phyloP scores from a whole-genome alignment of 2,888 invertebrate genomes.

The Mycalesis mineus region DNA sequence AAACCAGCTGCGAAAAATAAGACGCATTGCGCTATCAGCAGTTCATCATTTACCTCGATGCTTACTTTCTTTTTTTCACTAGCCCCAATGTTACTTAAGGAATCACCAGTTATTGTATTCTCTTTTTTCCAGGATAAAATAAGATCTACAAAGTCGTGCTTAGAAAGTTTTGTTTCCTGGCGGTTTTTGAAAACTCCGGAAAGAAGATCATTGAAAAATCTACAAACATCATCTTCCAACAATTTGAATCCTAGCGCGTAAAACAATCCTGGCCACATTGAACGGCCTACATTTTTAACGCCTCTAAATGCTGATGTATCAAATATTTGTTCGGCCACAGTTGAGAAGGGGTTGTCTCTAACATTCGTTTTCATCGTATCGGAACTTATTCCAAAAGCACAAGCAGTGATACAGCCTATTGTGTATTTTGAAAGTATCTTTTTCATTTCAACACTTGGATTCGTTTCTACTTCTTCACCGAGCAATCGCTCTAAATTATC shows the following conservation, averaged over 20 bases:
- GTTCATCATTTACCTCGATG: background rate
- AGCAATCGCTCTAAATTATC: constrained; percentile 43
- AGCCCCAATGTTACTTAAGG: background rate
- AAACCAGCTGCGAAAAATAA: background rate
- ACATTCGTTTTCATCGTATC: constrained; percentile 39
- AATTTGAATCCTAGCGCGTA: background rate
- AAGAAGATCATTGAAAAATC: background rate
- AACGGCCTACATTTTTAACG: background rate
- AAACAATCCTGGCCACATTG: constrained; percentile 1
- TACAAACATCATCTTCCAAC: background rate
- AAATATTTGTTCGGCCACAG: background rate
- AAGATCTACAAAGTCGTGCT: constrained; percentile 2
- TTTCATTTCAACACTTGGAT: background rate
- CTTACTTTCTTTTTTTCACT: background rate
- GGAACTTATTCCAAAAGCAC: constrained; percentile 52
- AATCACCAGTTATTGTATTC: background rate
- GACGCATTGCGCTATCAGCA: background rate
- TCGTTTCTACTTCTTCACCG: constrained; percentile 9
- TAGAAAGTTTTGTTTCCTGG: background rate
- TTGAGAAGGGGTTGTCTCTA: constrained; percentile 32
- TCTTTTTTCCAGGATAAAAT: background rate
- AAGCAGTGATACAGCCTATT: constrained; percentile 52
- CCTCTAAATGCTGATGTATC: background rate
- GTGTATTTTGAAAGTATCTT: constrained; percentile 39
- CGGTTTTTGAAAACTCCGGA: constrained; percentile 1